Conservation (phyloP, 92 coral and sea anemone species). For the Diadumene lineata region DNA sequence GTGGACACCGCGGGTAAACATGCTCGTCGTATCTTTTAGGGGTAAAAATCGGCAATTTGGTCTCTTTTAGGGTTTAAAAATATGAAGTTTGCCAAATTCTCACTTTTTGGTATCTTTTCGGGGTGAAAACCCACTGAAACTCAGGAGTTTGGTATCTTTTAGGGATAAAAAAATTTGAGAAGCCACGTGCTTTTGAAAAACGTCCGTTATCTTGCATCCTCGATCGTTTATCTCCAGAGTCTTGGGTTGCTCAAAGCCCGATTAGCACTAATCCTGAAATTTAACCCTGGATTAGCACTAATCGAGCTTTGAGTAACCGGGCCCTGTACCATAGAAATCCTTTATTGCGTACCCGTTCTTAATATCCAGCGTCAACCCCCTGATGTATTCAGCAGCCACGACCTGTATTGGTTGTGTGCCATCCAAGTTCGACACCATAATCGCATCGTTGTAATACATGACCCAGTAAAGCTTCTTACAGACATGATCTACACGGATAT, state of each 20-base stretch:
- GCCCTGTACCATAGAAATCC: no score
- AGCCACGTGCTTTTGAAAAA: no score
- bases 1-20: background rate
- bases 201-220: no score
- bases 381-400: conserved; percentile 6
- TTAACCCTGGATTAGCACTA: no score
- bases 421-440: conserved; percentile 26
- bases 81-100: no score
- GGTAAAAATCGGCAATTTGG: background rate
- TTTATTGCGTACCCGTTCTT: conserved; percentile 15
- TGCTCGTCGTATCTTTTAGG: background rate
- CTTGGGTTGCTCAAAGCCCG: no score
- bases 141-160: background rate
- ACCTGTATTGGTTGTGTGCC: conserved; percentile 13
- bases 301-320: no score
- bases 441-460: background rate
- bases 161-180: background rate
- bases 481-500: conserved; percentile 21
- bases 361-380: conserved; percentile 18
- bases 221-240: no score
- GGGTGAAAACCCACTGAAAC: background rate
- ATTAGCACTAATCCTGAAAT: no score
- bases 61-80: background rate
- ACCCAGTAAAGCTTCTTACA: conserved; percentile 38
- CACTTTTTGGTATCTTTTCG: background rate